phyloP scores from a whole-genome alignment of 2,888 invertebrate genomes.

The Archaeoteleia sp. region DNA sequence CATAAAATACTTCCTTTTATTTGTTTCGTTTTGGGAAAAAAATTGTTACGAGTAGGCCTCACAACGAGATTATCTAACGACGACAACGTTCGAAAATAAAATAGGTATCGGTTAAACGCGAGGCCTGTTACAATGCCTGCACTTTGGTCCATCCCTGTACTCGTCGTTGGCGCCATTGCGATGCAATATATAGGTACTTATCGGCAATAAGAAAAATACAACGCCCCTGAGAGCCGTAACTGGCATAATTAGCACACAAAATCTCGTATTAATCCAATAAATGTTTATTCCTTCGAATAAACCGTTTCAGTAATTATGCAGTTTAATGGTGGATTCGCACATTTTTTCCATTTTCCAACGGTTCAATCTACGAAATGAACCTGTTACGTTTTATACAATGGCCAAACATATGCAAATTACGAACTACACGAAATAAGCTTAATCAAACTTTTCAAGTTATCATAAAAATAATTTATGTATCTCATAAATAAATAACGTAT shows the following conservation, averaged over 20 bases:
- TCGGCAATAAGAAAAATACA: constrained; percentile 25
- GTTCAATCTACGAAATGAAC: no score
- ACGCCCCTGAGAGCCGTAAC: constrained; percentile 33
- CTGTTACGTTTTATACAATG: no score
- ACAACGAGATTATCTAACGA: constrained; percentile 28
- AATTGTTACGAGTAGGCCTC: constrained; percentile 41
- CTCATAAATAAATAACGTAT: no score
- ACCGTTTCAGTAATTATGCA: neutral
- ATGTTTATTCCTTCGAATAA: neutral
- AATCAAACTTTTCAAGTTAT: no score
- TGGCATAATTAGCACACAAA: constrained; percentile 21
- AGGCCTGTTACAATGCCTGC: constrained; percentile 24
- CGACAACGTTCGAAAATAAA: constrained; percentile 12
- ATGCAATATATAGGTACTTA: constrained; percentile 34
- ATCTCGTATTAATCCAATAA: neutral
- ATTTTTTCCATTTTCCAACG: no score
- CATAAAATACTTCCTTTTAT: constrained; percentile 34
- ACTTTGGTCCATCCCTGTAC: constrained; percentile 34
- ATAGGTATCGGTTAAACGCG: constrained; percentile 11
- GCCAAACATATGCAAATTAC: no score
- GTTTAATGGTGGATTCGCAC: no score
- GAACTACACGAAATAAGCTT: no score
- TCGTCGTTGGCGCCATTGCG: constrained; percentile 27
- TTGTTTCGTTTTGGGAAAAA: constrained; percentile 19
- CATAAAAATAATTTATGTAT: no score